These are phyloP conservation scores for Pseudococcus viburni DNA, from an alignment of 2,888 invertebrate species.

Conservation along the genomic window DNA sequence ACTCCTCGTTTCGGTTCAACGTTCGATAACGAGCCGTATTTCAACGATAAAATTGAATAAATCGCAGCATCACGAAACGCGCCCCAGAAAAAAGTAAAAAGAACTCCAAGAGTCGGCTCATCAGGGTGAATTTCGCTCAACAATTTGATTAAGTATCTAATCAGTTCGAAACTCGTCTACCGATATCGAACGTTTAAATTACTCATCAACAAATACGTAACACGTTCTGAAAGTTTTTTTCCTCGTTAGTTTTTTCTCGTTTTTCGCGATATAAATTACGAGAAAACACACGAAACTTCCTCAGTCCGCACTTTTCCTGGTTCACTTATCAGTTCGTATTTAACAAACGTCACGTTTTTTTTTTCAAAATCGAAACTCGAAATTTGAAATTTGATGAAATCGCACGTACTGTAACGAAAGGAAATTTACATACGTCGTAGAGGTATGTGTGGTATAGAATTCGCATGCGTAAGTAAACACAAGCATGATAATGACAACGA, in stretches of 20 bases:
- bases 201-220: constrained; percentile 10
- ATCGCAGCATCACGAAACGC: no score
- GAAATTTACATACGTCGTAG: neutral
- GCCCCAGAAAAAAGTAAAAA: no score
- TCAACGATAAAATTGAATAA: no score
- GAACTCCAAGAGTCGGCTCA: no score
- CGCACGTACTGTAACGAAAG: neutral
- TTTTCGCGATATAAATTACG: neutral
- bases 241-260: neutral
- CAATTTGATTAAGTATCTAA: neutral
- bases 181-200: neutral
- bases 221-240: neutral
- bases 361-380: neutral
- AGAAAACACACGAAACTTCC: neutral
- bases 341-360: neutral
- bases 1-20: no score
- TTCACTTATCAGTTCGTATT: neutral
- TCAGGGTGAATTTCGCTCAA: no score
- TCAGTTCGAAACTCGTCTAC: constrained; percentile 15
- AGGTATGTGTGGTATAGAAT: neutral
- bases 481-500: constrained; percentile 1
- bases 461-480: constrained; percentile 26
- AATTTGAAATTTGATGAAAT: neutral
- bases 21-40: no score
- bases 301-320: neutral